A percentile compares a stretch with the other conserved stretches of the same genome.
phyloP scores from a whole-genome alignment of 2,797 vertebrate genomes.

The Acanthornis magna region DNA sequence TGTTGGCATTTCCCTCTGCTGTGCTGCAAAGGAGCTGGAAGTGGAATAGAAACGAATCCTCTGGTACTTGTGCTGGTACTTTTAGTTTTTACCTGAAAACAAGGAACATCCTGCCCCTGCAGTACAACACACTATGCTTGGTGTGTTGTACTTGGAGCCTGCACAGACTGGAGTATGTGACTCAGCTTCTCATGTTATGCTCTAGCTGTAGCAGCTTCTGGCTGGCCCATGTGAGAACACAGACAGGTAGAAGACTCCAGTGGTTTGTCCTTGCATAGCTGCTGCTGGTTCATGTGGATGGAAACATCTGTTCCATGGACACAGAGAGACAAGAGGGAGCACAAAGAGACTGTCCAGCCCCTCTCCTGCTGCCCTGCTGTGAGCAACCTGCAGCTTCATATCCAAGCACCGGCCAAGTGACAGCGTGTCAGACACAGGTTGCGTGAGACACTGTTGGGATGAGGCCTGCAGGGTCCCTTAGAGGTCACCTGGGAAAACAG shows the following conservation, averaged over 20 bases:
- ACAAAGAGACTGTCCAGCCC: neutral
- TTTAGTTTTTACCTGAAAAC: constrained; percentile 9
- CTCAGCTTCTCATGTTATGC: fast-evolving
- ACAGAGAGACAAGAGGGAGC: neutral
- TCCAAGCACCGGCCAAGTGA: neutral
- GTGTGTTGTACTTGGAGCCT: too few relatives aligned
- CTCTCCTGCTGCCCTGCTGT: neutral
- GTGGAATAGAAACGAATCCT: neutral
- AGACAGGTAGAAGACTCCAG: neutral
- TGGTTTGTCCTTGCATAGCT: constrained; percentile 42
- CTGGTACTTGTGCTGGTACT: neutral
- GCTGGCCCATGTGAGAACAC: neutral
- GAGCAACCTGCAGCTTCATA: neutral
- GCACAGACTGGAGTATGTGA: neutral
- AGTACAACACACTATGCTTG: neutral
- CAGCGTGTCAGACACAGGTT: neutral
- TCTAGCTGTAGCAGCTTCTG: neutral
- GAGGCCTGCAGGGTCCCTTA: neutral
- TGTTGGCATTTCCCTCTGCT: neutral
- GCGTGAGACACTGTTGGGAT: neutral
- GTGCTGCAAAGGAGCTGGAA: neutral
- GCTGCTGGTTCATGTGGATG: neutral
- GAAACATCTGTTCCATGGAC: neutral
- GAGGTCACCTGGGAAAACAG: neutral
- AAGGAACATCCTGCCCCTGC: neutral